Evolutionary conservation across 2,797 vertebrate species (phyloP).

Genomic region (Paratrypauchen microcephalus): DNA sequence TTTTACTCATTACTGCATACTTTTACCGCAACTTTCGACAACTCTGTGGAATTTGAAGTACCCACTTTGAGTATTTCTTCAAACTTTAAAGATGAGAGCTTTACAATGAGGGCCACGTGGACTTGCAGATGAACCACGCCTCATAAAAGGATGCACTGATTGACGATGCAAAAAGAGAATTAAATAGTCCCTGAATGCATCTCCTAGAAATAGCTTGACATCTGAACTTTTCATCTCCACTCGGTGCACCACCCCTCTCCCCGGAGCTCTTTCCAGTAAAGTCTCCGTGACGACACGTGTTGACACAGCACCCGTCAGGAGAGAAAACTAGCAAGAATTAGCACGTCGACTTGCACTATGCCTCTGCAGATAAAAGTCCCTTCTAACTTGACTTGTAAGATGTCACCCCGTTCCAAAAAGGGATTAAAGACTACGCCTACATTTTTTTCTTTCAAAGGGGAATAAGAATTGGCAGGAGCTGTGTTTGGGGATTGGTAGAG

Average conservation of each 20-base stretch:
- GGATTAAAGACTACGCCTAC: slow-evolving; percentile 50
- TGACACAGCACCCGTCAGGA: slow-evolving; percentile 38
- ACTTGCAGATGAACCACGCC: neutral
- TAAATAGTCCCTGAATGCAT: slow-evolving; percentile 51
- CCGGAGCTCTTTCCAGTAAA: slow-evolving; percentile 14
- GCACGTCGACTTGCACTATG: slow-evolving; percentile 32
- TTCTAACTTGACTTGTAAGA: slow-evolving; percentile 47
- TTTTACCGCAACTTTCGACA: neutral
- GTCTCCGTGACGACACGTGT: slow-evolving; percentile 25
- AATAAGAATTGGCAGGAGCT: slow-evolving; percentile 41
- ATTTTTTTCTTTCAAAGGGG: slow-evolving; percentile 26
- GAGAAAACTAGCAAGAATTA: slow-evolving; percentile 46
- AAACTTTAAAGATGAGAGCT: neutral
- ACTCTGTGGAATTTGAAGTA: neutral
- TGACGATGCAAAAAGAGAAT: slow-evolving; percentile 63
- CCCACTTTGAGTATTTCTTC: neutral
- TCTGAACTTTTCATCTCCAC: slow-evolving; percentile 49
- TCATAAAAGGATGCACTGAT: slow-evolving; percentile 29
- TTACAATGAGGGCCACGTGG: neutral
- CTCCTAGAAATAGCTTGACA: slow-evolving; percentile 53
- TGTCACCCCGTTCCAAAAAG: slow-evolving; percentile 39
- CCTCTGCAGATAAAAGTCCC: slow-evolving; percentile 45
- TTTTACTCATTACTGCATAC: neutral
- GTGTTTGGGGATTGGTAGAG: slow-evolving; percentile 31
- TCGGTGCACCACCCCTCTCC: slow-evolving; percentile 24